Evolutionary conservation across 2,113 vertebrate species (phyloP).

Genomic region (Trichechus manatus): DNA sequence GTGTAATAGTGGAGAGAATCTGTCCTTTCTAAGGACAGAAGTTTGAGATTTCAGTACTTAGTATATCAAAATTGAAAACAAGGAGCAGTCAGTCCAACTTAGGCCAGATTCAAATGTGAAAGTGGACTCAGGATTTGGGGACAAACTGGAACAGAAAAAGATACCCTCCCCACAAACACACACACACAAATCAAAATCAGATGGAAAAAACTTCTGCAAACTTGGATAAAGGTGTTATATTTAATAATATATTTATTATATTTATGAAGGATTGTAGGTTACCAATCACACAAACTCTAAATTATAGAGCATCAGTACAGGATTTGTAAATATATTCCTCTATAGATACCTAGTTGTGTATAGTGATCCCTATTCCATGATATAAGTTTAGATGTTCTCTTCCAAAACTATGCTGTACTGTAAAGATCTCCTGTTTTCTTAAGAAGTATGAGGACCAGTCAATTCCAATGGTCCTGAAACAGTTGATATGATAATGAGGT

Average conservation of each 20-base stretch:
- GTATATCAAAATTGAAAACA: neutral
- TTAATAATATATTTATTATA: too few relatives aligned
- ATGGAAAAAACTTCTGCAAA: too few relatives aligned
- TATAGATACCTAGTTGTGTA: neutral
- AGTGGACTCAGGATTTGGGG: neutral
- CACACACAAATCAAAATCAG: neutral
- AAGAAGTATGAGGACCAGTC: neutral
- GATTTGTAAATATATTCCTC: neutral
- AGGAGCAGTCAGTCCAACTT: neutral
- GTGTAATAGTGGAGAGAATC: neutral
- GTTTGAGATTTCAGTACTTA: neutral
- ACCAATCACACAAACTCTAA: neutral
- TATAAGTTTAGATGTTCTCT: neutral
- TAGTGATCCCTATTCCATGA: neutral
- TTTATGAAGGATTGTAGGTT: neutral
- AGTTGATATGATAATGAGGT: neutral
- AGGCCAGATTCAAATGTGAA: neutral
- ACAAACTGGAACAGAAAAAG: neutral
- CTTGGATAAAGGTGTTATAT: too few relatives aligned
- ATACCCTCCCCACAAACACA: neutral
- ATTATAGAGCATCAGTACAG: neutral
- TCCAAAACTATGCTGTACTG: neutral
- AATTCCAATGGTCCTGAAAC: neutral
- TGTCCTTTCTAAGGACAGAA: neutral
- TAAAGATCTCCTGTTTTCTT: neutral